phyloP scores from a whole-genome alignment of 2,113 vertebrate genomes.

The Odobenus rosmarus region DNA sequence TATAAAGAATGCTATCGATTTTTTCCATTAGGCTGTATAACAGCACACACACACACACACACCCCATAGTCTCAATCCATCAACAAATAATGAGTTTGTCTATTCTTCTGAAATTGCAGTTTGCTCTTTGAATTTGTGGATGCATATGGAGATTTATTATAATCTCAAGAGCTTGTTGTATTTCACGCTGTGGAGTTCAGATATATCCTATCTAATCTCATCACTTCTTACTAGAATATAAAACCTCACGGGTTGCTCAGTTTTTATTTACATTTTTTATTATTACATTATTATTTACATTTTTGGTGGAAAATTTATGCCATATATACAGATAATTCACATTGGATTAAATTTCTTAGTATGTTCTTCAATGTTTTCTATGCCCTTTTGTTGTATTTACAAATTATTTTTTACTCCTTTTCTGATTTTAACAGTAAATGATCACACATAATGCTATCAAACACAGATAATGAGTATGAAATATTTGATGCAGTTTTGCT shows the following conservation, averaged over 20 bases:
- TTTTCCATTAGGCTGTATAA: background rate
- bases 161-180: background rate
- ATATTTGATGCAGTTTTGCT: background rate
- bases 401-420: background rate
- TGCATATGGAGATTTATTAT: background rate
- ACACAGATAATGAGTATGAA: background rate
- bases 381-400: background rate
- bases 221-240: background rate
- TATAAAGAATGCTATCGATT: background rate
- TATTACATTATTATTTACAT: background rate
- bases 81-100: background rate
- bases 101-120: background rate
- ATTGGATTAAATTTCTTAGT: background rate
- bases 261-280: background rate
- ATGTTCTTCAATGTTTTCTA: background rate
- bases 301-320: background rate
- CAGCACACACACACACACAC: background rate
- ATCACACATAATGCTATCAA: background rate
- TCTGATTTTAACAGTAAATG: background rate
- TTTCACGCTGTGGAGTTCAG: background rate
- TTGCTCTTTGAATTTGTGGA: background rate
- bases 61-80: background rate
- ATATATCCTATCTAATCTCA: background rate
- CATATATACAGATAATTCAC: background rate
- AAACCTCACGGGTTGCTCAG: background rate